Base-by-base conservation (phyloP, 1,140 invertebrate species). In the Odontomachus brunneus region DNA sequence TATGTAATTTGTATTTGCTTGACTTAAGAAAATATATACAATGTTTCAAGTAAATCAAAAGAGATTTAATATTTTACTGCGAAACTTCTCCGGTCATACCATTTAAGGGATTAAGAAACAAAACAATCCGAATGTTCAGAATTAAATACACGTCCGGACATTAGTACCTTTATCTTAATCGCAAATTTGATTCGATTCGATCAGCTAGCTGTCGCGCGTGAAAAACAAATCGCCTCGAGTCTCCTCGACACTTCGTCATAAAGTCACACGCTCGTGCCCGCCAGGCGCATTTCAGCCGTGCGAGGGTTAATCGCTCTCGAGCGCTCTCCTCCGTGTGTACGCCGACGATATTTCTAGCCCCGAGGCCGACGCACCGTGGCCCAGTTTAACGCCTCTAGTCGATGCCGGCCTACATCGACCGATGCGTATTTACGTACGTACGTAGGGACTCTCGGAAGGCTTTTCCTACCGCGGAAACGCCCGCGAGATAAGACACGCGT, bases 281-380 rank as follows among this genome's bases (percentile, higher is more conserved):
- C 29, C 59, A 44, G 55, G 24, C 51, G 33, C 49, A 59, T 71
- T 71, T 80, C 75, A 44, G 65, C 48, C 63, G 17, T 33, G 55
- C 1, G 75, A 78, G 75, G 75, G 69, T 83, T 78, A 55, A 78
- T 87, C 86, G 57, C 48, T 24, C 51, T 78, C 74, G 49, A 57
- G 76, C 59, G 71, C 71, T 59, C 75, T 84, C 38, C 33, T 55
- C 24, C 62, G 55, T 62, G 76, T 71, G 72, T 84, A 53, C 24
- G 49, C 55, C 65, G 72, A 67, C 66, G 86, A 85, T 88, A 88
- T 88, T 88, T 88, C 87, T 88, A 88, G 87, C 83, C 57, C 29
- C 76, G 87, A 88, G 87, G 86, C 87, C 87, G 87, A 88, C 87
- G 86, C 87, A 88, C 75, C 71, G 72, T 88, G 87, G 86, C 87